Conservation (phyloP, 2,797 vertebrate species). For the Geotrypetes seraphini region DNA sequence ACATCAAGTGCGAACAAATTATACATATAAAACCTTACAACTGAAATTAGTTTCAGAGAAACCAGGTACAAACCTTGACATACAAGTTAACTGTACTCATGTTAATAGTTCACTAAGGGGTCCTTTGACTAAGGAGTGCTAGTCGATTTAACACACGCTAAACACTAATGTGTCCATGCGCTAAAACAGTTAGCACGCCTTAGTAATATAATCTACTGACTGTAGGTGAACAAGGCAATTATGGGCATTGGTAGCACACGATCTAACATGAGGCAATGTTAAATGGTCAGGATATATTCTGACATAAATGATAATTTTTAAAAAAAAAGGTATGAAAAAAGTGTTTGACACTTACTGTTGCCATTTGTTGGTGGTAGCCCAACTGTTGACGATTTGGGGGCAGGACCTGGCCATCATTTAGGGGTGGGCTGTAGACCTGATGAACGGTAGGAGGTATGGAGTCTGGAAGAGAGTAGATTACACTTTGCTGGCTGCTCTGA, state of each 20-base stretch:
- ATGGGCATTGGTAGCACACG: no score
- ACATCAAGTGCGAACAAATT: no score
- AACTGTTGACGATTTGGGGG: conserved; percentile 43
- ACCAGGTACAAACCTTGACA: conserved; percentile 7
- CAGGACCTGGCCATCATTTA: conserved; percentile 46
- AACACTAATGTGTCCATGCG: no score
- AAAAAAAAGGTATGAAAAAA: neutral
- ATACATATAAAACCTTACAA: no score
- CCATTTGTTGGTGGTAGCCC: conserved; percentile 52
- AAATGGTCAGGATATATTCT: no score
- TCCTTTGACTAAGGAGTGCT: no score
- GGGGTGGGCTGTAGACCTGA: conserved; percentile 73
- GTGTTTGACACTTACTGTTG: conserved; percentile 45
- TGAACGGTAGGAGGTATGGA: conserved; percentile 61
- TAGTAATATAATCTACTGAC: no score
- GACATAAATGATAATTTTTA: no score
- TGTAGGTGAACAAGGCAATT: no score
- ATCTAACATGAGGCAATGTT: no score
- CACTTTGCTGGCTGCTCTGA: conserved; percentile 87
- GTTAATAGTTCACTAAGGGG: neutral
- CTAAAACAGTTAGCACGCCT: no score
- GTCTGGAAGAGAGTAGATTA: conserved; percentile 79
- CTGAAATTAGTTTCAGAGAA: neutral
- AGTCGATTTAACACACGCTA: no score
- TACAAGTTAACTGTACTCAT: neutral